phyloP scores from a whole-genome alignment of 2,113 vertebrate genomes.

The Onychostruthus taczanowskii region DNA sequence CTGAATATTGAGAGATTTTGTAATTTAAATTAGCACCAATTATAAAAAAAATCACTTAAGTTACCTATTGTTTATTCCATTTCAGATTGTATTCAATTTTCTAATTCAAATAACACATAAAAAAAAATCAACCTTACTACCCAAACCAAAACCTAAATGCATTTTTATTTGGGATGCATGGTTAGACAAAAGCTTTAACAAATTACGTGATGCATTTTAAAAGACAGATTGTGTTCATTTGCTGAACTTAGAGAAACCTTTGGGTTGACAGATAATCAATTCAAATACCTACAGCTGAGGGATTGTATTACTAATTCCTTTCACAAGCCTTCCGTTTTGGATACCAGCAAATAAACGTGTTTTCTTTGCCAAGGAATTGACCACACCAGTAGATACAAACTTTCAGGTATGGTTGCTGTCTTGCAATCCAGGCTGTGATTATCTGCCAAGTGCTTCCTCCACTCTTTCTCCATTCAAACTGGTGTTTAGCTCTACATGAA shows the following conservation, averaged over 20 bases:
- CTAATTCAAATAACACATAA: not conserved
- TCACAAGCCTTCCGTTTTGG: conserved; percentile 58
- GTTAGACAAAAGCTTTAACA: conserved; percentile 60
- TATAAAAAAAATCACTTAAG: not conserved
- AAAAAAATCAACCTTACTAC: not conserved
- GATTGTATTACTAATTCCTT: conserved; percentile 70
- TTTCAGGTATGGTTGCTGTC: not conserved
- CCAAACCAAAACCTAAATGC: not conserved
- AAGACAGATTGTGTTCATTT: conserved; percentile 71
- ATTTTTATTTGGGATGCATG: conserved; percentile 42
- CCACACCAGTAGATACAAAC: not conserved
- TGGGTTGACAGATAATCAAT: conserved; percentile 73
- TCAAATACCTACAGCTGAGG: conserved; percentile 71
- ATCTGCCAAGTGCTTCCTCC: not conserved
- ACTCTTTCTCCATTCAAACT: not conserved
- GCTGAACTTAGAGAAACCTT: conserved; percentile 71
- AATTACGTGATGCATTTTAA: conserved; percentile 63
- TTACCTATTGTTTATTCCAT: conserved; percentile 2
- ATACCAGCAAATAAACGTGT: conserved; percentile 31
- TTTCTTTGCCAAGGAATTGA: conserved; percentile 47
- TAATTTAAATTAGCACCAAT: not conserved
- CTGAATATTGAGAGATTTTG: not conserved
- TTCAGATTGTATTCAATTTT: not conserved
- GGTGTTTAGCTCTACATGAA: not conserved
- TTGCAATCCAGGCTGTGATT: not conserved